Conservation (phyloP, 2,888 invertebrate genomes). For the Stenurella melanura region DNA sequence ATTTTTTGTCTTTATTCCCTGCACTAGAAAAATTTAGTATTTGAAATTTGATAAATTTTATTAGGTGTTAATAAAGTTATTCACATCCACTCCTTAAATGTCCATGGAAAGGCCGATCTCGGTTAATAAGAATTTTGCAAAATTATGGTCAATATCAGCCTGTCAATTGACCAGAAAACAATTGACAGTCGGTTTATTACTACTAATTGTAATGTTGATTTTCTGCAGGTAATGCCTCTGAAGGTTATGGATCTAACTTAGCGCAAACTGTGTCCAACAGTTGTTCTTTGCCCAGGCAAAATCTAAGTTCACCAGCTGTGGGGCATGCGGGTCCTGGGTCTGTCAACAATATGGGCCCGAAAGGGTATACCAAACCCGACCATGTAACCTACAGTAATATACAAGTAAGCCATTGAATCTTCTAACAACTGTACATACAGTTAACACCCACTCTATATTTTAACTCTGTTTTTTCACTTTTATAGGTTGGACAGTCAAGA, state of each 20-base stretch:
- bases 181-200: background rate
- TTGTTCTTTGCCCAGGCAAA: slow-evolving; percentile 44
- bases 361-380: slow-evolving; percentile 55
- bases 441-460: too few relatives aligned
- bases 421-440: background rate
- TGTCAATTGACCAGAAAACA: background rate
- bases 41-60: too few relatives aligned
- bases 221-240: slow-evolving; percentile 14
- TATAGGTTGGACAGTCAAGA: slow-evolving; percentile 65
- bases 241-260: slow-evolving; percentile 46
- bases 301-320: slow-evolving; percentile 26
- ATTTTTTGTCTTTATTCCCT: too few relatives aligned
- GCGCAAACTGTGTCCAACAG: slow-evolving; percentile 40
- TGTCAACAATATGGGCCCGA: slow-evolving; percentile 56
- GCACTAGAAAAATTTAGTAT: too few relatives aligned
- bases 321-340: slow-evolving; percentile 15
- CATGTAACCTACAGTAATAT: slow-evolving; percentile 71
- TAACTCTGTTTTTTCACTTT: slow-evolving; percentile 1
- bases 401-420: slow-evolving; percentile 41
- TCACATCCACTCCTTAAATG: too few relatives aligned
- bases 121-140: too few relatives aligned
- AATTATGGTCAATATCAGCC: too few relatives aligned
- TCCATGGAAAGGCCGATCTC: too few relatives aligned
- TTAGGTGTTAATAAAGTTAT: too few relatives aligned
- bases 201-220: background rate